phyloP scores from a whole-genome alignment of 1,140 invertebrate species.

The Archegozetes longisetosus region DNA sequence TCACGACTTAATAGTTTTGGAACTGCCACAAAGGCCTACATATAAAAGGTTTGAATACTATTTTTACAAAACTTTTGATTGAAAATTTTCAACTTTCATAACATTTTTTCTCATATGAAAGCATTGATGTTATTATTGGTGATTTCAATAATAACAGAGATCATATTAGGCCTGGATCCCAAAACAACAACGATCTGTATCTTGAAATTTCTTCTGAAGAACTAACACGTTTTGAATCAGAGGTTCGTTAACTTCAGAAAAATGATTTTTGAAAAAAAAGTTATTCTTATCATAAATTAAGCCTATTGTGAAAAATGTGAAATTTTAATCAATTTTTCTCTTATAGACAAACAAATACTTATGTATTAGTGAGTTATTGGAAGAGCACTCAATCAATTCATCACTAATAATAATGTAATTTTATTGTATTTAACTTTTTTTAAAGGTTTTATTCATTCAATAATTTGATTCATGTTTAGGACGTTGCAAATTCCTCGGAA shows the following conservation, averaged over 20 bases:
- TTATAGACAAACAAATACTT: not conserved
- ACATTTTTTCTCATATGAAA: not conserved
- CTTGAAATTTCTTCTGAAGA: not conserved
- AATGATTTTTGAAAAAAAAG: not conserved
- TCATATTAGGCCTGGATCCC: too few species aligned
- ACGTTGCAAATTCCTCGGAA: conserved; percentile 83
- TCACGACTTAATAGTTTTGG: not conserved
- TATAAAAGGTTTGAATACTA: too few species aligned
- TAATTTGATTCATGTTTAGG: conserved; percentile 31
- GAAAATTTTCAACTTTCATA: not conserved
- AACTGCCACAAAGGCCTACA: not conserved
- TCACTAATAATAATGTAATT: not conserved
- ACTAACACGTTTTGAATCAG: not conserved
- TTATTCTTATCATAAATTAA: not conserved
- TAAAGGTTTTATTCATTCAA: not conserved
- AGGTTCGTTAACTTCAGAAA: not conserved
- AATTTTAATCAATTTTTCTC: not conserved
- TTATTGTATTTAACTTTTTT: not conserved
- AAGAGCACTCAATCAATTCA: not conserved
- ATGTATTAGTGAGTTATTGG: not conserved
- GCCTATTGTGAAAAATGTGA: not conserved
- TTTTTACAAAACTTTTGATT: not conserved
- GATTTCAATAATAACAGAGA: too few species aligned
- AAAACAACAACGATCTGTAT: too few species aligned
- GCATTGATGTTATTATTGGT: not conserved